A percentile compares a stretch with the other conserved stretches of the same genome.
These are phyloP conservation scores for Cordilura impudica DNA, from an alignment of 2,888 invertebrate genomes.

Conservation along the genomic window DNA sequence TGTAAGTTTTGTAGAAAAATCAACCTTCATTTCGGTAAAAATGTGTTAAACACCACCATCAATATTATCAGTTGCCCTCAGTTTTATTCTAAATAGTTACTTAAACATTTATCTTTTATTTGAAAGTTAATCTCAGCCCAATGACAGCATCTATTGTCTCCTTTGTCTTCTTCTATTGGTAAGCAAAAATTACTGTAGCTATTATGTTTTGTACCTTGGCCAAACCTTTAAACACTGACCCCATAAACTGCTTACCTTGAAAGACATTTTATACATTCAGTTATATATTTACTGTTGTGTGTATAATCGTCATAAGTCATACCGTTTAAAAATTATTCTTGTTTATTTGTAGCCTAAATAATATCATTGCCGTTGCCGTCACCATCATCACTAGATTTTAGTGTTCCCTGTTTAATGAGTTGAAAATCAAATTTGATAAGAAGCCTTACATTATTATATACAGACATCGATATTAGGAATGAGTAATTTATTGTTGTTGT, in stretches of 20 bases:
- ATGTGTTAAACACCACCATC: neutral
- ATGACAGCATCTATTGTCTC: constrained; percentile 16
- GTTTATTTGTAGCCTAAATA: neutral
- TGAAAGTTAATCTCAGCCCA: constrained; percentile 26
- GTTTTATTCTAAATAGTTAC: constrained; percentile 12
- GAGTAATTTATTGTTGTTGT: neutral
- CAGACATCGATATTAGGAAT: constrained; percentile 2
- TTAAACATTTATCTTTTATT: constrained; percentile 25
- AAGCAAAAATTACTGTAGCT: neutral
- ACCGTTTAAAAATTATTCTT: neutral
- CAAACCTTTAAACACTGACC: neutral
- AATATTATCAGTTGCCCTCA: neutral
- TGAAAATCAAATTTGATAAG: constrained; percentile 37
- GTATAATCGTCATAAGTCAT: neutral
- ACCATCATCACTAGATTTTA: neutral
- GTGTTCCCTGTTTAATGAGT: constrained; percentile 15
- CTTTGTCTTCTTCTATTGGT: neutral
- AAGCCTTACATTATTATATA: neutral
- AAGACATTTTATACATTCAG: neutral
- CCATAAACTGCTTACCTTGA: neutral
- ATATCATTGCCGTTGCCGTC: neutral
- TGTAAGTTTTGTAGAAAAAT: constrained; percentile 18
- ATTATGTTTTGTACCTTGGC: neutral
- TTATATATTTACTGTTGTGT: neutral
- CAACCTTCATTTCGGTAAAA: constrained; percentile 23